Evolutionary conservation across 2,888 invertebrate species (phyloP).

Genomic region (Drosophila ezoana): DNA sequence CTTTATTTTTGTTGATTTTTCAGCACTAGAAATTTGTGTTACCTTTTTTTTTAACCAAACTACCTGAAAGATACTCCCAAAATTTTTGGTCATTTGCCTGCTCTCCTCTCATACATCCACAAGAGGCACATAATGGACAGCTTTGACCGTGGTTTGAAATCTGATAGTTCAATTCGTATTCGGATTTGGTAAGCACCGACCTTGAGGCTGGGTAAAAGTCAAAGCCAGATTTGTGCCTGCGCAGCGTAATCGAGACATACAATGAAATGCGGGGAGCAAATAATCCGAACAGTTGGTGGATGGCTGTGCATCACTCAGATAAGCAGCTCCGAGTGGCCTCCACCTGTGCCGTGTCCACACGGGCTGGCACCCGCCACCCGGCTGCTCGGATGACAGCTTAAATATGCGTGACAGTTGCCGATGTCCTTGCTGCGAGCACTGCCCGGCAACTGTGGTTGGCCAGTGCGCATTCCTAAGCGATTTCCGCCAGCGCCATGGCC

Average conservation of each 20-base stretch:
- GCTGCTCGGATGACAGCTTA: slow-evolving; percentile 20
- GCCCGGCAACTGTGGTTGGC: slow-evolving; percentile 21
- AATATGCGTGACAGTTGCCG: slow-evolving; percentile 53
- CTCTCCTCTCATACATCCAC: not conserved
- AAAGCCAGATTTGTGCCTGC: slow-evolving; percentile 22
- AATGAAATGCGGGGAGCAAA: not conserved
- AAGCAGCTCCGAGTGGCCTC: slow-evolving; percentile 22
- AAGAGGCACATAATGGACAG: not conserved
- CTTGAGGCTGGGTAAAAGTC: slow-evolving; percentile 7
- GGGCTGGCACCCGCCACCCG: too few relatives aligned
- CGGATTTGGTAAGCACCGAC: slow-evolving; percentile 1
- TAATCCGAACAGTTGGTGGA: not conserved
- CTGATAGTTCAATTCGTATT: not conserved
- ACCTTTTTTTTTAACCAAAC: too few relatives aligned
- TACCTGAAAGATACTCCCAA: too few relatives aligned
- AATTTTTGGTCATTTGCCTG: too few relatives aligned
- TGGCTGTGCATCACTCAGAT: slow-evolving; percentile 11
- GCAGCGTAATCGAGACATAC: slow-evolving; percentile 7
- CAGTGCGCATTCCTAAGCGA: slow-evolving; percentile 45
- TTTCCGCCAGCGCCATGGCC: slow-evolving; percentile 18
- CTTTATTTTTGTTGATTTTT: too few relatives aligned
- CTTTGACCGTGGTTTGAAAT: not conserved
- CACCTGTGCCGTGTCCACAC: slow-evolving; percentile 28
- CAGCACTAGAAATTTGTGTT: too few relatives aligned
- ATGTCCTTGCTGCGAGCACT: slow-evolving; percentile 15